Conservation (phyloP, 2,888 invertebrate genomes). For the Hypomecis punctinalis region DNA sequence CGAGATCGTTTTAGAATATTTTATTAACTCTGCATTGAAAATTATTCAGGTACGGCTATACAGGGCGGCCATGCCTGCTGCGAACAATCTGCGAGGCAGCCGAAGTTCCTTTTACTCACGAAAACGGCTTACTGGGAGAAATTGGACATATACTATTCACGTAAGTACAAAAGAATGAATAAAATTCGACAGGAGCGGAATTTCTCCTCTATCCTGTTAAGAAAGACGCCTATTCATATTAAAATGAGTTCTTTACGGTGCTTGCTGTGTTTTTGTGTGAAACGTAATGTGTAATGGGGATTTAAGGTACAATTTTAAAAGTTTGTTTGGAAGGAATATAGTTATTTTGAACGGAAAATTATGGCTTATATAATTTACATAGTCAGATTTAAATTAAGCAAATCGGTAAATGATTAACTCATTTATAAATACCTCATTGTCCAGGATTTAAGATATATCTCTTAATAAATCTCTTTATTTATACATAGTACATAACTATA, state of each 20-base stretch:
- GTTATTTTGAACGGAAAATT: too few species aligned
- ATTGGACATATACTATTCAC: constrained; percentile 90
- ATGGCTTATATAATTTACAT: too few species aligned
- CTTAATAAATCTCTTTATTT: too few species aligned
- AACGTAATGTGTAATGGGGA: not conserved
- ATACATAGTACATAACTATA: too few species aligned
- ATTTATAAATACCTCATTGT: too few species aligned
- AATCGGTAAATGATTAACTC: too few species aligned
- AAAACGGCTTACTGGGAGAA: constrained; percentile 90
- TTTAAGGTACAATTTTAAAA: too few species aligned
- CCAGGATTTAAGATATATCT: too few species aligned
- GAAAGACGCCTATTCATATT: constrained; percentile 15
- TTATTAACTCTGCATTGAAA: constrained; percentile 55
- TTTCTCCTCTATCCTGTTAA: constrained; percentile 6
- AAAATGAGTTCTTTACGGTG: constrained; percentile 8
- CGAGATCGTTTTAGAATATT: constrained; percentile 55
- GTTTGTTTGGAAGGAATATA: too few species aligned
- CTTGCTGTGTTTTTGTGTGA: not conserved
- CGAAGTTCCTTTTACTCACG: constrained; percentile 87
- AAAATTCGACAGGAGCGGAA: constrained; percentile 19
- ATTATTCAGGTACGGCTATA: constrained; percentile 84
- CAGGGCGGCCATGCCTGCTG: constrained; percentile 89
- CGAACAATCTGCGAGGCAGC: constrained; percentile 92
- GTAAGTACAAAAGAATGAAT: constrained; percentile 80
- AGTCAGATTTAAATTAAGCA: too few species aligned